Evolutionary conservation across 1,140 invertebrate species (phyloP).

Genomic region (Coelopa frigida): DNA sequence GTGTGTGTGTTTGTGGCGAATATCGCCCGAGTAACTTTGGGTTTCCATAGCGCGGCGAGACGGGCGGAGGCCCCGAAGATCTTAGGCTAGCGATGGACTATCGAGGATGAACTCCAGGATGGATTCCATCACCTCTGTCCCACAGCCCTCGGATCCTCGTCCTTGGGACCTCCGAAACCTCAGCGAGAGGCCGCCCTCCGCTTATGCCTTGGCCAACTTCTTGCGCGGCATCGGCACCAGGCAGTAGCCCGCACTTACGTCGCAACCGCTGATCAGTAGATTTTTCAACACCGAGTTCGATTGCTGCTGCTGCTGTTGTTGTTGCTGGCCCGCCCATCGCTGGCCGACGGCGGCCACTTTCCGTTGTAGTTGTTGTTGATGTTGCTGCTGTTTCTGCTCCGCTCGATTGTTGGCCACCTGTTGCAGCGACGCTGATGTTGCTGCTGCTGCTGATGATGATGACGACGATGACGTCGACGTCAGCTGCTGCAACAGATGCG

Average conservation of each 20-base stretch:
- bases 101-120: too few relatives aligned
- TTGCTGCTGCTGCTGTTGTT: constrained; percentile 28
- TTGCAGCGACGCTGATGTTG: constrained; percentile 6
- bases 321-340: constrained; percentile 18
- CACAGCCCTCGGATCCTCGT: too few relatives aligned
- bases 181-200: too few relatives aligned
- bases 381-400: constrained; percentile 20
- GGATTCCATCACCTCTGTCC: too few relatives aligned
- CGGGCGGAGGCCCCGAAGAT: too few relatives aligned
- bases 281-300: constrained; percentile 71
- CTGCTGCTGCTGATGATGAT: constrained; percentile 8
- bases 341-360: too few relatives aligned
- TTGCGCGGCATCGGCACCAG: constrained; percentile 59
- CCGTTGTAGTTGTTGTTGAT: constrained; percentile 18
- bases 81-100: too few relatives aligned
- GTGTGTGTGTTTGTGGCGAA: too few relatives aligned
- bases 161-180: too few relatives aligned
- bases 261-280: constrained; percentile 82
- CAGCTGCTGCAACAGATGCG: constrained; percentile 34
- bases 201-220: constrained; percentile 39
- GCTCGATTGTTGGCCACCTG: constrained; percentile 14
- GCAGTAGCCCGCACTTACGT: constrained; percentile 84
- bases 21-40: too few relatives aligned
- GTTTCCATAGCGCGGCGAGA: too few relatives aligned
- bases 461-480: constrained; percentile 18